Conservation (phyloP, 2,113 vertebrate species). For the Lophochroa leadbeateri region DNA sequence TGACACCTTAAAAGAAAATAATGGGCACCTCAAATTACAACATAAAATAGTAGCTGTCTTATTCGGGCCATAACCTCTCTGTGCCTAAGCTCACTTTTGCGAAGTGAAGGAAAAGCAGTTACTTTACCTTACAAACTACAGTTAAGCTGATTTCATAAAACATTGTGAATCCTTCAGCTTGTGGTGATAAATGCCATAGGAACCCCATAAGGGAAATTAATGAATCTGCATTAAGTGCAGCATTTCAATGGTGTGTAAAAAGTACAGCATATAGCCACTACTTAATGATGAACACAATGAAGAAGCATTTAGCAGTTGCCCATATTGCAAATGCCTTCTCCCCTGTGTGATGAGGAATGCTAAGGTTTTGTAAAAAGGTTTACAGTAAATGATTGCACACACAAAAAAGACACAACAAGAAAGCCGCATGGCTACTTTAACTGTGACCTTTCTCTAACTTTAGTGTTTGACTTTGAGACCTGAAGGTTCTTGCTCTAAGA, state of each 20-base stretch:
- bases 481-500: neutral
- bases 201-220: neutral
- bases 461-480: neutral
- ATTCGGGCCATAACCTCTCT: neutral
- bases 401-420: neutral
- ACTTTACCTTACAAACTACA: neutral
- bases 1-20: neutral
- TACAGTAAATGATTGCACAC: neutral
- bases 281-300: constrained; percentile 21
- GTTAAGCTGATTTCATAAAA: neutral
- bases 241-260: neutral
- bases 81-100: neutral
- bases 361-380: neutral
- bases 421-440: neutral
- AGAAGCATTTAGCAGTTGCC: neutral
- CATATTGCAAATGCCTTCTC: neutral
- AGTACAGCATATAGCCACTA: neutral
- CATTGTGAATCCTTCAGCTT: neutral
- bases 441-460: neutral
- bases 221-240: neutral
- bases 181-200: neutral
- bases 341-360: neutral
- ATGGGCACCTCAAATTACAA: neutral
- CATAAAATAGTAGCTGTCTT: neutral
- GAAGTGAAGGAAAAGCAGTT: neutral